Conservation (phyloP, 2,888 invertebrate genomes). For the Philereme vetulata region DNA sequence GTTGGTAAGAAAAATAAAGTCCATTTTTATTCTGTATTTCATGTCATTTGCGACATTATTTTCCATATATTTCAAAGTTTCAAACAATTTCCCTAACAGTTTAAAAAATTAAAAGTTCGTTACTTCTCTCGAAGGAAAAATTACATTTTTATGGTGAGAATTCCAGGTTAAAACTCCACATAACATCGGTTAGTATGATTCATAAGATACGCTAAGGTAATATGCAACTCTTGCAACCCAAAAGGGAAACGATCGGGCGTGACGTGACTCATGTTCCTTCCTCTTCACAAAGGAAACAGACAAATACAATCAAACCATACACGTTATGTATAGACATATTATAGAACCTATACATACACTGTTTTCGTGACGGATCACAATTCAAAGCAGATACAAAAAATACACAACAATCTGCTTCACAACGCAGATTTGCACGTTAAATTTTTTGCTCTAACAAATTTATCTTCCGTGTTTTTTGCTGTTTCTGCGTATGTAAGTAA, state of each 20-base stretch:
- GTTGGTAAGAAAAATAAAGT: too few species aligned
- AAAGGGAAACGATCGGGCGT: conserved; percentile 19
- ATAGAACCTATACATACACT: neutral
- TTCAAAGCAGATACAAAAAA: conserved; percentile 28
- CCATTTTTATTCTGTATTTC: too few species aligned
- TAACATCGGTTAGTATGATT: conserved; percentile 7
- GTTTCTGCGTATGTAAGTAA: conserved; percentile 20
- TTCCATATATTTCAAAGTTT: too few species aligned
- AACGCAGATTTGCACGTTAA: conserved; percentile 39
- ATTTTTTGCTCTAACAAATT: conserved; percentile 47
- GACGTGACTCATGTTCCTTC: conserved; percentile 21
- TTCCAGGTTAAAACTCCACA: too few species aligned
- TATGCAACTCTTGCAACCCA: conserved; percentile 16
- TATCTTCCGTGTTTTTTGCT: conserved; percentile 33
- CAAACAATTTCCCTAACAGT: too few species aligned
- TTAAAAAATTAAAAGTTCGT: too few species aligned
- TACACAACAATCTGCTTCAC: conserved; percentile 33
- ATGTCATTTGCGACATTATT: too few species aligned
- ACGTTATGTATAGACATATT: neutral
- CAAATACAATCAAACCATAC: conserved; percentile 1
- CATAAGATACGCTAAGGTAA: conserved; percentile 15
- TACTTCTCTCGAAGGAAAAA: too few species aligned
- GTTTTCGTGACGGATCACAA: conserved; percentile 9
- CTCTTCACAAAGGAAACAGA: conserved; percentile 21
- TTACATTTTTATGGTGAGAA: too few species aligned